These are phyloP conservation scores for Lophius americanus DNA, from an alignment of 2,797 vertebrate species.

Conservation along the genomic window DNA sequence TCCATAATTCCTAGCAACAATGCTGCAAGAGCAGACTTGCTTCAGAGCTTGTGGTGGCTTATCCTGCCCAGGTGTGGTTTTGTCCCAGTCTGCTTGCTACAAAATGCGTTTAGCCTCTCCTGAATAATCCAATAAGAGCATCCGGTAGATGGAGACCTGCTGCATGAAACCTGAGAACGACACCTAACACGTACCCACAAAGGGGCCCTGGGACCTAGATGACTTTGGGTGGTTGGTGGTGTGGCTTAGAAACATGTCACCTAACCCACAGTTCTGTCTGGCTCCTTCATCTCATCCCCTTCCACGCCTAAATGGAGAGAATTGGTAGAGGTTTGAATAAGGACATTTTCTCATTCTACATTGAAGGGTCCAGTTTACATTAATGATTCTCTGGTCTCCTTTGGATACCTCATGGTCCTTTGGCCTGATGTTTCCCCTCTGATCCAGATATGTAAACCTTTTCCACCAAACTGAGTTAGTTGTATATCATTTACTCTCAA, in stretches of 20 bases:
- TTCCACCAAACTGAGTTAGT: too few species aligned
- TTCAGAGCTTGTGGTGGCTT: constrained; percentile 43
- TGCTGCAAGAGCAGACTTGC: constrained; percentile 25
- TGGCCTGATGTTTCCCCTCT: neutral
- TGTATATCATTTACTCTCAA: too few species aligned
- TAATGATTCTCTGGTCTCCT: constrained; percentile 8
- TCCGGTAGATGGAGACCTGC: constrained; percentile 76
- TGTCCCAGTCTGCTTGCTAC: constrained; percentile 74
- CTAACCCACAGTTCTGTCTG: constrained; percentile 62
- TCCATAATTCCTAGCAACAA: neutral
- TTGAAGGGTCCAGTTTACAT: constrained; percentile 36
- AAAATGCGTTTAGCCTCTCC: constrained; percentile 83
- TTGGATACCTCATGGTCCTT: neutral
- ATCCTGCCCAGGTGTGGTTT: constrained; percentile 73
- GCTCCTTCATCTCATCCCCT: constrained; percentile 9
- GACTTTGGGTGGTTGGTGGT: constrained; percentile 63
- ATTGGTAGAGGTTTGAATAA: constrained; percentile 41
- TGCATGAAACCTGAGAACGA: constrained; percentile 77
- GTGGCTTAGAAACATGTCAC: constrained; percentile 65
- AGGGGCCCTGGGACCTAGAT: constrained; percentile 59
- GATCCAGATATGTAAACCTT: too few species aligned
- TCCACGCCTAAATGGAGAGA: constrained; percentile 46
- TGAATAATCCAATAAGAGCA: constrained; percentile 83
- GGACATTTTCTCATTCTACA: constrained; percentile 38
- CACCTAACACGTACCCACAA: constrained; percentile 72